Conservation (phyloP, 2,888 invertebrate species). For the Itoplectis maculator region DNA sequence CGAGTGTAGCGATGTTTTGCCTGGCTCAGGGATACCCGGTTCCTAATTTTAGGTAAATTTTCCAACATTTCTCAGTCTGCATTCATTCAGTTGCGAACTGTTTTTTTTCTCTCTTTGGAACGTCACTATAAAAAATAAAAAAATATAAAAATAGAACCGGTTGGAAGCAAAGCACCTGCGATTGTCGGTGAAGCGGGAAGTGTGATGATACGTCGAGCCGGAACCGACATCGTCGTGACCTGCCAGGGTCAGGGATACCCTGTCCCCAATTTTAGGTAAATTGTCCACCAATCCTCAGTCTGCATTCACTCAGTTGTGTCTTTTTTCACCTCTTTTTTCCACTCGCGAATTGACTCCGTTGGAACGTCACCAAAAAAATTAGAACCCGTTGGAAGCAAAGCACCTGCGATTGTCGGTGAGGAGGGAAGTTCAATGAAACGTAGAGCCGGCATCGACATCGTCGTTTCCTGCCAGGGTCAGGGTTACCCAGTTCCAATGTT, state of each 20-base stretch:
- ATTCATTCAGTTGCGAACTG: slow-evolving; percentile 17
- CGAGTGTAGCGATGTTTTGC: slow-evolving; percentile 87
- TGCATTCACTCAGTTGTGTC: slow-evolving; percentile 32
- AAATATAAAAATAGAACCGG: too few species aligned
- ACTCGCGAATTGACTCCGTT: slow-evolving; percentile 15
- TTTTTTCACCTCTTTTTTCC: slow-evolving; percentile 32
- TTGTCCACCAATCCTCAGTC: slow-evolving; percentile 62
- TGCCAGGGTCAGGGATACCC: slow-evolving; percentile 90
- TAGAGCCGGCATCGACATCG: slow-evolving; percentile 84
- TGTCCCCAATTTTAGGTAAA: slow-evolving; percentile 90
- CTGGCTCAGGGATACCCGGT: slow-evolving; percentile 90
- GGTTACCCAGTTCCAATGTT: slow-evolving; percentile 89
- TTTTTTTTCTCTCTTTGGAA: slow-evolving; percentile 16
- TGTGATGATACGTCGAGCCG: slow-evolving; percentile 84
- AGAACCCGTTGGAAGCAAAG: slow-evolving; percentile 86
- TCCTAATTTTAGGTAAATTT: slow-evolving; percentile 86
- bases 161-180: slow-evolving; percentile 86
- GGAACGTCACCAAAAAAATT: slow-evolving; percentile 54
- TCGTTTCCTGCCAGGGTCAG: slow-evolving; percentile 88
- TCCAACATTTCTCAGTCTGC: slow-evolving; percentile 34
- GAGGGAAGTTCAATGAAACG: slow-evolving; percentile 85
- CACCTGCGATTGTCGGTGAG: slow-evolving; percentile 86
- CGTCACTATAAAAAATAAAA: slow-evolving; percentile 55
- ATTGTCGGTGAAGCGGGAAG: slow-evolving; percentile 85
- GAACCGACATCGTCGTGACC: slow-evolving; percentile 85